Percentiles rank a stretch among this genome's conserved stretches.
These are phyloP conservation scores for Lymantria monacha DNA, from an alignment of 2,888 invertebrate genomes.

Conservation along the genomic window DNA sequence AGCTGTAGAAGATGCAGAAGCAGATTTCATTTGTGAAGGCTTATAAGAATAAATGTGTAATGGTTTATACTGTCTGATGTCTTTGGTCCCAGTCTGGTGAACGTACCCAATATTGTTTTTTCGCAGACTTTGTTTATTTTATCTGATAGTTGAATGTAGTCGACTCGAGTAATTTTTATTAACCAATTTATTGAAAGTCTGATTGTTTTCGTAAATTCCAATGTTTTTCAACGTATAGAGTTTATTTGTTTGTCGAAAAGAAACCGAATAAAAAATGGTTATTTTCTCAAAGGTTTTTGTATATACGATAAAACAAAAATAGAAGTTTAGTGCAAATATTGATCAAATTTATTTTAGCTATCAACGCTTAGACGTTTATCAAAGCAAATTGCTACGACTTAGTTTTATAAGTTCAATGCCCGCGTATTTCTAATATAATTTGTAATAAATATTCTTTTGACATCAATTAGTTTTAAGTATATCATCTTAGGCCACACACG, in stretches of 20 bases:
- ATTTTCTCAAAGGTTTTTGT: neutral
- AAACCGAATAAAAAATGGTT: neutral
- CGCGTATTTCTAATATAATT: too few relatives aligned
- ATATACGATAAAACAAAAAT: neutral
- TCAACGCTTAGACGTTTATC: too few relatives aligned
- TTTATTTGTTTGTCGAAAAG: neutral
- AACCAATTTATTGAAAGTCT: neutral
- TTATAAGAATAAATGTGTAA: conserved; percentile 4
- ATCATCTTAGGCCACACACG: too few relatives aligned
- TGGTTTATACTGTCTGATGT: conserved; percentile 35
- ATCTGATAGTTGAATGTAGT: conserved; percentile 11
- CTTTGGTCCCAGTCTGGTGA: conserved; percentile 33
- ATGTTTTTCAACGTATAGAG: neutral
- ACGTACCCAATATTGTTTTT: conserved; percentile 37
- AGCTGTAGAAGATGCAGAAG: too few relatives aligned
- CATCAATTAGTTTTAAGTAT: too few relatives aligned
- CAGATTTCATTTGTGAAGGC: conserved; percentile 1
- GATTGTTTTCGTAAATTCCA: neutral
- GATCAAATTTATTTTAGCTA: too few relatives aligned
- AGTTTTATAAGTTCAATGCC: too few relatives aligned
- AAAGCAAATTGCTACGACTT: too few relatives aligned
- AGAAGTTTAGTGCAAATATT: too few relatives aligned
- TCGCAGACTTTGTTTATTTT: conserved; percentile 36
- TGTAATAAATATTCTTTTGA: too few relatives aligned
- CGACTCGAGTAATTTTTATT: conserved; percentile 3